phyloP scores from a whole-genome alignment of 1,140 invertebrate species.

The Pseudobourletiella spinata region DNA sequence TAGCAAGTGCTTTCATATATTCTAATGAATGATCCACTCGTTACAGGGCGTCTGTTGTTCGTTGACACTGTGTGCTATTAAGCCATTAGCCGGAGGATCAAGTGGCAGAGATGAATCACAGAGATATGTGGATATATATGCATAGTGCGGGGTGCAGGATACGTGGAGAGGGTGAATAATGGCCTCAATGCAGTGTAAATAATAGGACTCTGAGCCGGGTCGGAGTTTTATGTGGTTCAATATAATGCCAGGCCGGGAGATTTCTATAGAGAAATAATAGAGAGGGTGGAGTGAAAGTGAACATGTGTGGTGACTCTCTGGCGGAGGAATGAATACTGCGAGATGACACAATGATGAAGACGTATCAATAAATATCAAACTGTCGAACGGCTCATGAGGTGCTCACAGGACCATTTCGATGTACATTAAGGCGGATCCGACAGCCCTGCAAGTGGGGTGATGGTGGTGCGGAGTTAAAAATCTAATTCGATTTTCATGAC shows the following conservation, averaged over 20 bases:
- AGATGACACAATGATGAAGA: conserved; percentile 21
- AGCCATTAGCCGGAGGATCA: too few species aligned
- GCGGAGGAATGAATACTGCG: background rate
- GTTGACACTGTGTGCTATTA: too few species aligned
- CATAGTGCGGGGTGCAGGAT: too few species aligned
- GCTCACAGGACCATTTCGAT: conserved; percentile 26
- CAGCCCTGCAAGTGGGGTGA: background rate
- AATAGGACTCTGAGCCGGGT: background rate
- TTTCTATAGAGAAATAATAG: conserved; percentile 13
- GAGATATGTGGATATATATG: too few species aligned
- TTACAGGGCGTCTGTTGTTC: too few species aligned
- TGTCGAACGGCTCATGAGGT: conserved; percentile 32
- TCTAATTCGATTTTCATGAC: conserved; percentile 34
- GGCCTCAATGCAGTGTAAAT: too few species aligned
- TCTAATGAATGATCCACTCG: too few species aligned
- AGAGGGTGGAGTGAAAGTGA: conserved; percentile 27
- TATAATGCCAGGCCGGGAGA: too few species aligned
- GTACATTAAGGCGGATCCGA: background rate
- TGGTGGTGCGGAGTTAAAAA: conserved; percentile 11
- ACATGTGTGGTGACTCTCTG: conserved; percentile 29
- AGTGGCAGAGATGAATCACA: too few species aligned
- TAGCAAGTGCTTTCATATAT: too few species aligned
- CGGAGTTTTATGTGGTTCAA: too few species aligned
- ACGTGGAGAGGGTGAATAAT: too few species aligned
- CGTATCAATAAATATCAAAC: conserved; percentile 16